A percentile compares a stretch with the other conserved stretches of the same genome.
These are phyloP conservation scores for Amphimallon solstitiale DNA, from an alignment of 2,888 invertebrate genomes.

Conservation along the genomic window DNA sequence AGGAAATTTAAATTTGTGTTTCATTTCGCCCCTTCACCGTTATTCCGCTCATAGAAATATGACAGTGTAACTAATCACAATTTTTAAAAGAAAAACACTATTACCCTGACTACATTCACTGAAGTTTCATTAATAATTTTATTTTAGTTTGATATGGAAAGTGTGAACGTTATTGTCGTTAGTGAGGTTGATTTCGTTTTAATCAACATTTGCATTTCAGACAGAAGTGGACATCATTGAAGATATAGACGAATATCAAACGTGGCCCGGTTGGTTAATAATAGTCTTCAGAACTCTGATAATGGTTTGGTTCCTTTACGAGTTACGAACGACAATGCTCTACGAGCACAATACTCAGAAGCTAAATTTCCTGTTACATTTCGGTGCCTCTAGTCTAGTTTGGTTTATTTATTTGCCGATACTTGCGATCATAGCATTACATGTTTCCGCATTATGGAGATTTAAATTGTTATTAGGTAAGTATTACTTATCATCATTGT, in stretches of 20 bases:
- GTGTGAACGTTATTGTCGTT: no score
- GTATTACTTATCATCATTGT: background rate
- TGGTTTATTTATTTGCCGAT: constrained; percentile 98
- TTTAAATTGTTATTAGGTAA: constrained; percentile 92
- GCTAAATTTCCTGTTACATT: constrained; percentile 92
- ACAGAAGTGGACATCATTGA: constrained; percentile 96
- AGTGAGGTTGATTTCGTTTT: background rate
- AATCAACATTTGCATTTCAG: constrained; percentile 65
- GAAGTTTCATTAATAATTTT: no score
- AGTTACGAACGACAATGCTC: constrained; percentile 79
- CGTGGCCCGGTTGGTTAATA: constrained; percentile 97
- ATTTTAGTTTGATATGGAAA: no score
- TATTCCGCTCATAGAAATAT: no score
- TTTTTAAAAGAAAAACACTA: no score
- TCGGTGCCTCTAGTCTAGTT: constrained; percentile 96
- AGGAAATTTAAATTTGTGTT: no score
- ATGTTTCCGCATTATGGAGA: constrained; percentile 95
- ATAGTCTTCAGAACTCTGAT: constrained; percentile 85
- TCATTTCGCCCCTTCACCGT: no score
- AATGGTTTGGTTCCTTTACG: constrained; percentile 89
- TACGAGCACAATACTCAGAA: constrained; percentile 85
- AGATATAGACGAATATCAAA: constrained; percentile 96
- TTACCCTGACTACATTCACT: no score
- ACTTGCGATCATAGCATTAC: constrained; percentile 90
- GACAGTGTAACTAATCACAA: no score